phyloP scores from a whole-genome alignment of 2,113 vertebrate species.

The Calyptommatus sinebrachiatus region DNA sequence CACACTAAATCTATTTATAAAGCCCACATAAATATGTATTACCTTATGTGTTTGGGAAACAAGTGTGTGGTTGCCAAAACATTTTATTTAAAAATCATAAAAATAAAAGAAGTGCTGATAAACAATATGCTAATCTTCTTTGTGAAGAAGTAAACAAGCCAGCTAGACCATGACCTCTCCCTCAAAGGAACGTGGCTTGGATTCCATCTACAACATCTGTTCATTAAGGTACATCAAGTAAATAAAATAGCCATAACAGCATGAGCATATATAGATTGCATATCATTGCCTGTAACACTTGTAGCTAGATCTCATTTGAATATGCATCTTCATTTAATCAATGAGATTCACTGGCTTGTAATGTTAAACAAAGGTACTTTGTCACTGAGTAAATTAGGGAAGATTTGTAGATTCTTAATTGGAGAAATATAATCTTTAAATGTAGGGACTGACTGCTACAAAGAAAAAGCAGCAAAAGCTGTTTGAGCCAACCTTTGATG shows the following conservation, averaged over 20 bases:
- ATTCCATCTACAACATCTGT: not conserved
- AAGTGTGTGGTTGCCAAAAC: too few species aligned
- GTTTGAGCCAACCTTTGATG: too few species aligned
- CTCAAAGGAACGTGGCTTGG: not conserved
- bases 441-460: too few species aligned
- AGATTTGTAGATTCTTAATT: too few species aligned
- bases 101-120: constrained; percentile 1
- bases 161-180: not conserved
- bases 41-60: not conserved
- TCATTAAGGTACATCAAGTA: not conserved
- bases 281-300: not conserved
- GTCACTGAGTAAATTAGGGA: too few species aligned
- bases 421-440: too few species aligned
- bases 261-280: not conserved
- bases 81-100: constrained; percentile 7
- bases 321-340: not conserved
- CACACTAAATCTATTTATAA: not conserved
- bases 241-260: not conserved
- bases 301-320: not conserved
- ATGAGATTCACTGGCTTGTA: not conserved
- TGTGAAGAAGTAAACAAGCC: not conserved
- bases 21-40: not conserved
- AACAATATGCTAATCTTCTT: not conserved
- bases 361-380: too few species aligned
- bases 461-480: too few species aligned